phyloP scores from a whole-genome alignment of 2,888 invertebrate genomes.

The Amiota mariae region DNA sequence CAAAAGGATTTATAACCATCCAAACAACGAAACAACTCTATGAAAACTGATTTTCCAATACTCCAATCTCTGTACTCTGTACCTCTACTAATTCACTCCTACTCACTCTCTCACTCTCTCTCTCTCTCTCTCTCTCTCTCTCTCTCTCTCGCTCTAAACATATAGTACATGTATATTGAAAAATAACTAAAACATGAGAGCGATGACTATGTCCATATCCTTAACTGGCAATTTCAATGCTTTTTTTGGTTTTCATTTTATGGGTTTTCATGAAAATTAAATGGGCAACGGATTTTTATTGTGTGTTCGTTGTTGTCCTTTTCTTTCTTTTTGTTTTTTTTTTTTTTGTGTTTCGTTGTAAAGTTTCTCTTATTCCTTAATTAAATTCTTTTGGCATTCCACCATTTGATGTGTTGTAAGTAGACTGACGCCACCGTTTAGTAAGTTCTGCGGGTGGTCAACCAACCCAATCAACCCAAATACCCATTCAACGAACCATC shows the following conservation, averaged over 20 bases:
- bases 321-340: background rate
- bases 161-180: background rate
- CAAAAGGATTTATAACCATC: too few species aligned
- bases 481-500: too few species aligned
- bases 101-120: too few species aligned
- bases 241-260: background rate
- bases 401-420: too few species aligned
- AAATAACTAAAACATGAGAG: too few species aligned
- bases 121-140: too few species aligned
- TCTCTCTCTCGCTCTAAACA: background rate
- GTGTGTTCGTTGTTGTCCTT: background rate
- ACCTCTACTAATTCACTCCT: too few species aligned
- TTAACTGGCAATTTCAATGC: background rate
- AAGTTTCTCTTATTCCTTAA: conserved; percentile 6
- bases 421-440: too few species aligned
- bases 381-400: conserved; percentile 12
- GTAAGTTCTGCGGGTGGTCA: too few species aligned
- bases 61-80: background rate
- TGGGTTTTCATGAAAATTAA: conserved; percentile 10
- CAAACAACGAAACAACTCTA: too few species aligned
- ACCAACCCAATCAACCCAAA: too few species aligned
- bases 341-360: background rate
- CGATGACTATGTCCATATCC: background rate
- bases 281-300: conserved; percentile 12
- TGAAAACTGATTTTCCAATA: too few species aligned